These are phyloP conservation scores for Epiblema foenella DNA, from an alignment of 2,888 invertebrate genomes.

Conservation along the genomic window DNA sequence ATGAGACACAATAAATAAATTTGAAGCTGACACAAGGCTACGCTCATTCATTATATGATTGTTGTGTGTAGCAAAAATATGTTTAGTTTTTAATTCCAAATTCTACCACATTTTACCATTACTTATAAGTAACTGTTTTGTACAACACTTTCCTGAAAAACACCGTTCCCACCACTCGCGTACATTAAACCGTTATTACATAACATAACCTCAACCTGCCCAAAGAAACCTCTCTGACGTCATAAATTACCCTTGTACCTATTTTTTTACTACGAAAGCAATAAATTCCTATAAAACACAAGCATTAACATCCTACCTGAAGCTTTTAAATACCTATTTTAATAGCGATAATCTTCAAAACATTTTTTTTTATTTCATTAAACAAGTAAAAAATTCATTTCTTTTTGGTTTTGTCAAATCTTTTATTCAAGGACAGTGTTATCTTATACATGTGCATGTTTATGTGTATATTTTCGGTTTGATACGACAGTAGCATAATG, in stretches of 20 bases:
- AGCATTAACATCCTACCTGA: constrained; percentile 49
- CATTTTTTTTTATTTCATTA: constrained; percentile 21
- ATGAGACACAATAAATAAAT: background rate
- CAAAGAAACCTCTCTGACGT: constrained; percentile 61
- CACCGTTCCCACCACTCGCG: constrained; percentile 19
- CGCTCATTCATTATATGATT: background rate
- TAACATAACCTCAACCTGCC: constrained; percentile 71
- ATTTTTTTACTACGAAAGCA: constrained; percentile 46
- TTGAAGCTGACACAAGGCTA: background rate
- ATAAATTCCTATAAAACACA: constrained; percentile 47
- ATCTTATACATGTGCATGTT: background rate
- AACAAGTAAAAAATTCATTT: constrained; percentile 1
- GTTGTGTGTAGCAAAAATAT: background rate
- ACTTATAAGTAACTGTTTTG: constrained; percentile 7
- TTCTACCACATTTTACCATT: background rate
- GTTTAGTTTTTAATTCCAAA: background rate
- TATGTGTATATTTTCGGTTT: background rate
- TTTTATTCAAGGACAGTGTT: background rate
- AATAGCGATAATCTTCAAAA: constrained; percentile 18
- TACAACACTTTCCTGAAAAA: constrained; percentile 14
- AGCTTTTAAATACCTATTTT: constrained; percentile 7
- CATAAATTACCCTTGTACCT: constrained; percentile 51
- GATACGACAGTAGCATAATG: constrained; percentile 66
- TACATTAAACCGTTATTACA: constrained; percentile 68
- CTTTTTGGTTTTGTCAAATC: background rate